Evolutionary conservation across 2,113 vertebrate genomes (phyloP).

Genomic region (Orthochromis malagaraziensis): DNA sequence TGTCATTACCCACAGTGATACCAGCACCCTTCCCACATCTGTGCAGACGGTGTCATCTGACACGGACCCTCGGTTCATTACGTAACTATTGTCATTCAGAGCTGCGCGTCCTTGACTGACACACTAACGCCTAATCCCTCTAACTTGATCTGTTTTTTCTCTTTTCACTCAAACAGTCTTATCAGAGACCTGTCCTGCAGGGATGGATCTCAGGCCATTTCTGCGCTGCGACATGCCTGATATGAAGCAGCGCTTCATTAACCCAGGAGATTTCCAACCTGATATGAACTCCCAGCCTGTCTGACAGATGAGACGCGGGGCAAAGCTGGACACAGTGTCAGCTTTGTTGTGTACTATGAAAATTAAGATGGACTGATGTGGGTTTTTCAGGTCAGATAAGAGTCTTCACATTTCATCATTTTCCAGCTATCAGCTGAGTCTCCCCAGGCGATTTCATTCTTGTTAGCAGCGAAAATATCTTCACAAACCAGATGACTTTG

Average conservation of each 20-base stretch:
- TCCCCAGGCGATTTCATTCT: neutral
- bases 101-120: neutral
- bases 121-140: constrained; percentile 4
- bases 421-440: neutral
- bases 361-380: constrained; percentile 20
- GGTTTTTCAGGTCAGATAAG: constrained; percentile 30
- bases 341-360: neutral
- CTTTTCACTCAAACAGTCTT: neutral
- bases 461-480: neutral
- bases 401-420: constrained; percentile 15
- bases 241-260: constrained; percentile 5
- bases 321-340: neutral
- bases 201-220: neutral
- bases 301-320: neutral
- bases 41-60: neutral
- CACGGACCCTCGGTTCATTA: neutral
- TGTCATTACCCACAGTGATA: neutral
- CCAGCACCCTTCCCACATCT: neutral
- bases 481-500: neutral
- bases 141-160: neutral
- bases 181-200: neutral
- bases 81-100: neutral
- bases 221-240: neutral
- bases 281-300: neutral
- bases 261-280: neutral